Percentiles rank a stretch among this genome's conserved stretches.
Evolutionary conservation across 2,797 vertebrate species (phyloP).

Genomic region (Anomalospiza imberbis): DNA sequence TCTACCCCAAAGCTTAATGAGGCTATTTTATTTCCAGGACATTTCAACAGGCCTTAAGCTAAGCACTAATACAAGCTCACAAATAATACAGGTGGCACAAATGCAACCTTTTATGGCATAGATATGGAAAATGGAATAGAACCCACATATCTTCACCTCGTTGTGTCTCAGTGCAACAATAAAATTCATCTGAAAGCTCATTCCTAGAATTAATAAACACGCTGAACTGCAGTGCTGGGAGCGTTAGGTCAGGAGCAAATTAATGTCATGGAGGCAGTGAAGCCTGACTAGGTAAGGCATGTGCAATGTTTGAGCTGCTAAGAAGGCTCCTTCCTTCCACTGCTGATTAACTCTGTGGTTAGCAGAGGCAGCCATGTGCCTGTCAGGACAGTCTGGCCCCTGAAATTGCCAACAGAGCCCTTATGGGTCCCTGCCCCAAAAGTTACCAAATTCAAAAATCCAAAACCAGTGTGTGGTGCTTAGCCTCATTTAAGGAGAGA

Average conservation of each 20-base stretch:
- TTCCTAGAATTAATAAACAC: slow-evolving; percentile 37
- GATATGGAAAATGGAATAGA: not conserved
- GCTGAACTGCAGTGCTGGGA: not conserved
- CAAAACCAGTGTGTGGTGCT: not conserved
- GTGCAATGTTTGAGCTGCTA: not conserved
- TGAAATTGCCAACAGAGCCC: not conserved
- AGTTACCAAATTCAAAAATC: not conserved
- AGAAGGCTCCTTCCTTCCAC: not conserved
- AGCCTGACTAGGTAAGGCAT: not conserved
- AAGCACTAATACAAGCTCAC: not conserved
- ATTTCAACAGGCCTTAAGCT: not conserved
- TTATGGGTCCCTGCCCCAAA: not conserved
- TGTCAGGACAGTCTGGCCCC: not conserved
- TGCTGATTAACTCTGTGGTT: not conserved
- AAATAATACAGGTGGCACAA: not conserved
- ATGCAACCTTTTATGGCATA: not conserved
- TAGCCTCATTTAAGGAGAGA: not conserved
- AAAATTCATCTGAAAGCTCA: not conserved
- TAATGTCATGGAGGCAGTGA: not conserved
- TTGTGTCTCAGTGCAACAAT: not conserved
- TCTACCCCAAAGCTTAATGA: not conserved
- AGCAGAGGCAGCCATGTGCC: not conserved
- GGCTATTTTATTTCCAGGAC: not conserved
- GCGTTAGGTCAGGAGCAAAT: slow-evolving; percentile 27
- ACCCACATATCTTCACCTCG: not conserved